Evolutionary conservation across 37 sponge, comb jelly and placozoan species (phyloP), one percentile per base, ranked within the genome.

Genomic region (Cliona cf. orientalis): DNA sequence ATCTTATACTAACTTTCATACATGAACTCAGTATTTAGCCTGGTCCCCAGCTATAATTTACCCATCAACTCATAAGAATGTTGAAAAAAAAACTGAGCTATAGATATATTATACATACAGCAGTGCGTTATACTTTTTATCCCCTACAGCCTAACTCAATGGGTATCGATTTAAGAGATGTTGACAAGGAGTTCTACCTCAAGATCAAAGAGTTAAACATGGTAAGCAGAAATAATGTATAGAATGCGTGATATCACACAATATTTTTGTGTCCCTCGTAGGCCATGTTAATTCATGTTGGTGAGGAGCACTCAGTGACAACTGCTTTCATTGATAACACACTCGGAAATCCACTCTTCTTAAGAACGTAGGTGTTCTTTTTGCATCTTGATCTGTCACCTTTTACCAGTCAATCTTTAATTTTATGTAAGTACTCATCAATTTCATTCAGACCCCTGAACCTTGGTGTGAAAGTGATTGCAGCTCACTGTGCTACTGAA

Each of bases 401-500:
- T 62, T 62, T 19, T 62, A 28, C 64, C 63, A 61, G 12, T 61
- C 26, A 7, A 6, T n/a, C 28, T 28, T n/a, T n/a, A 9, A 12
- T 6, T 61, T 22, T 25, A 6, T 61, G 26, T 61, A 7, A 22
- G n/a, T 61, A 28, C 28, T 6, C 22, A 61, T 28, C 28, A 61
- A 23, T 74, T 63, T 17, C 38, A 42, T 38, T 14, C 68, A 89
- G 90, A 35, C 76, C 96, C 11, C 82, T 95, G 32, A 72, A 91
- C 49, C 75, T 74, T 61, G 96, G 96, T 32, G 93, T 92, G 60
- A 92, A 90, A 72, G 81, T 95, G 11, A 95, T 95, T 38, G 90
- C 91, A 12, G 96, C 96, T 70, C 96, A 95, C 66, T 92, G 93
- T 76, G 96, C 91, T 37, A 78, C 90, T 55, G 93, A 95, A 61